These are phyloP conservation scores for Clarias platycephalus DNA, from an alignment of 2,797 vertebrate genomes.

Conservation along the genomic window DNA sequence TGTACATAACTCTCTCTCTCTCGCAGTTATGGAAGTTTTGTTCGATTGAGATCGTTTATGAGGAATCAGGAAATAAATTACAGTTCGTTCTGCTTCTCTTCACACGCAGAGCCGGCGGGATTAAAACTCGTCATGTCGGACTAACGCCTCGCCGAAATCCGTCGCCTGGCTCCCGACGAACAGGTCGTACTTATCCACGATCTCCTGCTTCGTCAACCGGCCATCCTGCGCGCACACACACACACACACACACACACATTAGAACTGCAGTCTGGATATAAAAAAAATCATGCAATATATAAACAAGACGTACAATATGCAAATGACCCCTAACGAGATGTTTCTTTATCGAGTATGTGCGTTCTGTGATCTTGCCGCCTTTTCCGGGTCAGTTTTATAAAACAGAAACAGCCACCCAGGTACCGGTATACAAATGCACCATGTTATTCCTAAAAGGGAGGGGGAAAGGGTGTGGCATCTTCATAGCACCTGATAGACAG, in stretches of 20 bases:
- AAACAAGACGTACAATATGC: no score
- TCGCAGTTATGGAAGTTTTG: constrained; percentile 19
- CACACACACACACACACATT: neutral
- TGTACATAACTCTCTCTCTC: neutral
- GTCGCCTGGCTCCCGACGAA: constrained; percentile 99
- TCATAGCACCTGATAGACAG: no score
- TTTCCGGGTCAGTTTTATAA: no score
- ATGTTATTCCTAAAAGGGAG: no score
- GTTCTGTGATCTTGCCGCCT: no score
- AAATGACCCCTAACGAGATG: no score
- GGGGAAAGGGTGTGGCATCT: no score
- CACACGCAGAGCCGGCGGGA: constrained; percentile 12
- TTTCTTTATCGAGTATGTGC: no score
- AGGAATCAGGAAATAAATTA: constrained; percentile 86
- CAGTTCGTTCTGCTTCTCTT: constrained; percentile 65
- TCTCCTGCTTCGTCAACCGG: constrained; percentile 88
- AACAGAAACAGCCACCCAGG: no score
- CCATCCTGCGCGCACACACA: constrained; percentile 79
- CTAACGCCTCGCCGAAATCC: constrained; percentile 95
- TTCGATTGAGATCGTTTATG: constrained; percentile 63
- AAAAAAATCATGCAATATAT: no score
- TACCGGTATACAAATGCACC: no score
- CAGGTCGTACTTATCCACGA: constrained; percentile 94
- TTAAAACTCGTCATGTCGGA: constrained; percentile 93
- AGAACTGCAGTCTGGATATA: no score